Base-by-base conservation (phyloP, 1,140 invertebrate species). In the Diabrotica undecimpunctata region DNA sequence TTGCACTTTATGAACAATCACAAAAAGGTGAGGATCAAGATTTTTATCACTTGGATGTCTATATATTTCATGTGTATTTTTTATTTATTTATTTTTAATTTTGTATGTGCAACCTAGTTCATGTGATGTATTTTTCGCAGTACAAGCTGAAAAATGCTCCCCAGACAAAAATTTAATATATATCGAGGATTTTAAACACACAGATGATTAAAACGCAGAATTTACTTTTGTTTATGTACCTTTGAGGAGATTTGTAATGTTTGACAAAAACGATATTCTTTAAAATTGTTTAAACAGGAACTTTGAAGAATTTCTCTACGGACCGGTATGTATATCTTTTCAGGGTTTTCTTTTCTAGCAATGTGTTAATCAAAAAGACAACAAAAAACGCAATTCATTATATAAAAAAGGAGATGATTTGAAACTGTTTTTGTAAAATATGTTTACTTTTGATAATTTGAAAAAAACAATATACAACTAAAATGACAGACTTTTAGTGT, bases 61-160 rank as follows among this genome's bases (percentile, higher is more conserved):
- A 46, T 46, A 46, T 46, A 46, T 46, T 10, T 46, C 8, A 10
- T 46, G 41, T 46, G n/a, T 46, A 46, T 8, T 46, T 46, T 46
- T 10, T 46, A 10, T 46, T 46, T 46, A 10, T 46, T 46, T 46
- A 46, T 46, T 36, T 37, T 38, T 8, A 25, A n/a, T 60, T 60
- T 50, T 60, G 58, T 60, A 50, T 60, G 39, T 63, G 54, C 56
- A 46, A 62, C 13, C 46, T 25, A 61, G 57, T 66, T 66, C 50
- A 66, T 64, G 56, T 50, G 54, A 12, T 56, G 56, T 67, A 54
- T 67, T 67, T 66, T 67, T 51, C 62, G 59, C 66, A 67, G 66
- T 60, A 50, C 58, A 41, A 36, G 39, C 37, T 60, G 58, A 60
- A 64, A 46, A 46, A 46, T 46, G 41, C 39, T 41, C 66, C 66